Evolutionary conservation across 2,113 vertebrate genomes (phyloP).

Genomic region (Ceyx cyanopectus): DNA sequence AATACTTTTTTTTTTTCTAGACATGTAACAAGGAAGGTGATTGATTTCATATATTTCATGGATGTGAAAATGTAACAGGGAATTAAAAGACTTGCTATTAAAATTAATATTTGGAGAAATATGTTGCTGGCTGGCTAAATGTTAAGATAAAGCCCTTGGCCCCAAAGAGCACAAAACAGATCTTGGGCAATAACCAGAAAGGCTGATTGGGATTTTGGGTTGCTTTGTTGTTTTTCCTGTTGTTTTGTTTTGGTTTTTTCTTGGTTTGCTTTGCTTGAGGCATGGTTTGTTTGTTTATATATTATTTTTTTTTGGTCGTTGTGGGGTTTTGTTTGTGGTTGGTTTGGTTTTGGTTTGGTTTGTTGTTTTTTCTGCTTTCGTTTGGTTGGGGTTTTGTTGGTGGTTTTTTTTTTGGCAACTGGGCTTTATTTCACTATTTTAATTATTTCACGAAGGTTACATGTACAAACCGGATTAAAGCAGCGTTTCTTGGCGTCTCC

Average conservation of each 20-base stretch:
- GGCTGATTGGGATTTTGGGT: neutral
- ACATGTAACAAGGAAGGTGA: neutral
- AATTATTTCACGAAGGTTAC: neutral
- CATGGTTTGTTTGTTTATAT: neutral
- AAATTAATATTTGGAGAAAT: neutral
- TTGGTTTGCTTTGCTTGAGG: too few relatives aligned
- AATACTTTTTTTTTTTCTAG: conserved; percentile 25
- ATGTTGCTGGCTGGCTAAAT: neutral
- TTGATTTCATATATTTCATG: neutral
- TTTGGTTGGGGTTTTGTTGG: neutral
- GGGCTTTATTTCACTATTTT: conserved; percentile 1
- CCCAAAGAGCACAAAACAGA: neutral
- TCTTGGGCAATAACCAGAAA: neutral
- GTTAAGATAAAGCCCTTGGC: neutral
- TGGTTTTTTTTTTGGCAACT: neutral
- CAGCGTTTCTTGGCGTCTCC: neutral
- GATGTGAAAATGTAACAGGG: neutral
- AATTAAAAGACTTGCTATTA: neutral
- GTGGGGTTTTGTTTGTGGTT: too few relatives aligned
- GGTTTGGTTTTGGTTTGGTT: neutral
- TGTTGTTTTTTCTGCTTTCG: neutral
- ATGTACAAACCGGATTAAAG: neutral
- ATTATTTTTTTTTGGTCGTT: neutral
- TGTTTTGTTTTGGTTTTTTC: neutral
- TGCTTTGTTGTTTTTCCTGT: neutral